Conservation (phyloP, 2,797 vertebrate genomes). For the Macropus fuliginosus region DNA sequence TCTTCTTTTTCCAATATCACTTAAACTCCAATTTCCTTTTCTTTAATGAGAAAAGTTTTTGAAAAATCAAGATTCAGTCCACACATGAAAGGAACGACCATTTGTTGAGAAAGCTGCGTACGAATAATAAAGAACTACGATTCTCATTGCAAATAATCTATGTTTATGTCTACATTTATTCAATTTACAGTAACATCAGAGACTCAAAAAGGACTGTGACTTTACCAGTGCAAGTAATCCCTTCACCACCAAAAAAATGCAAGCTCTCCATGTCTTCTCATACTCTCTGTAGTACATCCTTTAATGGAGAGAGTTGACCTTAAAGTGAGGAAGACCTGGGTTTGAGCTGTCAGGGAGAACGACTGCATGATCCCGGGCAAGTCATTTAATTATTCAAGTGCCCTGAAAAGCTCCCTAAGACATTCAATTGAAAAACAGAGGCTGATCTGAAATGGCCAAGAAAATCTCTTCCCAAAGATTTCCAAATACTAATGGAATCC, state of each 20-base stretch:
- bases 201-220: neutral
- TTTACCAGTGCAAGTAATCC: neutral
- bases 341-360: neutral
- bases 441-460: neutral
- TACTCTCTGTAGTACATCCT: neutral
- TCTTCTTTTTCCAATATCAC: constrained; percentile 19
- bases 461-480: neutral
- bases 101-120: neutral
- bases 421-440: neutral
- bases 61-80: neutral
- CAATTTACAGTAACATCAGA: neutral
- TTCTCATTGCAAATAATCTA: neutral
- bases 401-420: neutral
- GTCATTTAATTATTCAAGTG: neutral
- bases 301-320: neutral
- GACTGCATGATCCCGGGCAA: neutral
- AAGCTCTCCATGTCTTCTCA: neutral
- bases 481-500: neutral
- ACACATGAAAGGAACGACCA: neutral
- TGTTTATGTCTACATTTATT: neutral
- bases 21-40: constrained; percentile 38
- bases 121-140: neutral
- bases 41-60: constrained; percentile 8
- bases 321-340: neutral
- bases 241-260: neutral